Conservation (phyloP, 1,140 invertebrate genomes). For the Pseudomyrmex flavicornis region DNA sequence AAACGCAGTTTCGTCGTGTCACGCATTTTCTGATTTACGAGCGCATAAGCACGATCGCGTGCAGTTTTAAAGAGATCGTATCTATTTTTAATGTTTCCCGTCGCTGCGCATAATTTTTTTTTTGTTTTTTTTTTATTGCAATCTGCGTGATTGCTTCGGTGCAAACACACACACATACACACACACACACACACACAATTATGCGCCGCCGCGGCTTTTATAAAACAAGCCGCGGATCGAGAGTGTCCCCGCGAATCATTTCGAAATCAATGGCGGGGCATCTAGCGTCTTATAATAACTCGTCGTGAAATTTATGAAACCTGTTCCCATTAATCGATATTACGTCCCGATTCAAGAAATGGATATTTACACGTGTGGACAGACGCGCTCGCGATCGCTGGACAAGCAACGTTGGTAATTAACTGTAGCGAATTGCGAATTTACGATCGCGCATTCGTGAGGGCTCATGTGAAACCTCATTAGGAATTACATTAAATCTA, state of each 20-base stretch:
- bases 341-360: conserved; percentile 54
- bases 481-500: conserved; percentile 18
- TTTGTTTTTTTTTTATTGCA: conserved; percentile 40
- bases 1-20: conserved; percentile 26
- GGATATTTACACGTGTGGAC: neutral
- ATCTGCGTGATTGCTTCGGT: conserved; percentile 40
- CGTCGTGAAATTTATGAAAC: conserved; percentile 71
- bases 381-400: conserved; percentile 32
- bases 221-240: neutral
- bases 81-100: conserved; percentile 54
- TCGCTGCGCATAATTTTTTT: conserved; percentile 49
- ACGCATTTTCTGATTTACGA: conserved; percentile 62
- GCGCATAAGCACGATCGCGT: conserved; percentile 15
- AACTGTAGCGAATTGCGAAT: conserved; percentile 44
- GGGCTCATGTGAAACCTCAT: neutral
- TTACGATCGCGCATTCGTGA: conserved; percentile 18
- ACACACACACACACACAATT: neutral
- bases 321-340: conserved; percentile 75
- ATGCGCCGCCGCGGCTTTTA: neutral
- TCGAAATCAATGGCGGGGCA: conserved; percentile 58
- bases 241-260: conserved; percentile 52
- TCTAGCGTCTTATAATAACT: conserved; percentile 59
- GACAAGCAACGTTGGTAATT: conserved; percentile 19
- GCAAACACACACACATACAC: conserved; percentile 26
- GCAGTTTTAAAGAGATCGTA: conserved; percentile 63